These are phyloP conservation scores for Papilio protenor DNA, from an alignment of 2,888 invertebrate genomes.

Conservation along the genomic window DNA sequence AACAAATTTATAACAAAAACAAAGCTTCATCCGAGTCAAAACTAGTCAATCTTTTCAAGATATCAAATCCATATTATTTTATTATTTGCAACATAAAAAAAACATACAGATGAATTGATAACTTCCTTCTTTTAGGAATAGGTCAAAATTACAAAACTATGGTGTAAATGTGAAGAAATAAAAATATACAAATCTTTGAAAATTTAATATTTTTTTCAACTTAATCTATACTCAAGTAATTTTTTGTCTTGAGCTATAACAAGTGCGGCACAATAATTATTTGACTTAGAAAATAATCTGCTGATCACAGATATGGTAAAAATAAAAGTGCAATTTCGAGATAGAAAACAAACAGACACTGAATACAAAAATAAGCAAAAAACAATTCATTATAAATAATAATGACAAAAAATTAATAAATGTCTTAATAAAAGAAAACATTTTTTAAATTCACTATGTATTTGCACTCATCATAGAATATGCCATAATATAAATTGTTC, in stretches of 20 bases:
- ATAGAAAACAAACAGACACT: slow-evolving; percentile 6
- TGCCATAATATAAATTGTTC: background rate
- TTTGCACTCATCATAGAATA: slow-evolving; percentile 1
- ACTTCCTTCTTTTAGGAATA: too few species aligned
- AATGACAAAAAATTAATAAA: slow-evolving; percentile 20
- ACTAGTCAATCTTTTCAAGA: background rate
- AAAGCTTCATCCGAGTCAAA: background rate
- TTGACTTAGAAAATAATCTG: slow-evolving; percentile 18
- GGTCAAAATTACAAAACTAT: background rate
- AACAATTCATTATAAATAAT: slow-evolving; percentile 15
- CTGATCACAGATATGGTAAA: slow-evolving; percentile 25
- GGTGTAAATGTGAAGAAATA: slow-evolving; percentile 20
- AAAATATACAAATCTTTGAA: slow-evolving; percentile 29
- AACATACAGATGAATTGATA: too few species aligned
- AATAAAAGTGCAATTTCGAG: slow-evolving; percentile 21
- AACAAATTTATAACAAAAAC: background rate
- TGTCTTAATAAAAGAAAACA: slow-evolving; percentile 9
- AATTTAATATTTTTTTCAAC: slow-evolving; percentile 39
- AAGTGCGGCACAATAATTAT: slow-evolving; percentile 36
- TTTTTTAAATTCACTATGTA: background rate
- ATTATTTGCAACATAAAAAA: background rate
- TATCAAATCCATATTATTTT: background rate
- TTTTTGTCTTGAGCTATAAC: slow-evolving; percentile 44
- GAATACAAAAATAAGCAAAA: slow-evolving; percentile 8
- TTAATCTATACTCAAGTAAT: slow-evolving; percentile 41